Evolutionary conservation across 2,888 invertebrate species (phyloP), one percentile per base, ranked within the genome.

Genomic region (Brachynemurus nebulosus): DNA sequence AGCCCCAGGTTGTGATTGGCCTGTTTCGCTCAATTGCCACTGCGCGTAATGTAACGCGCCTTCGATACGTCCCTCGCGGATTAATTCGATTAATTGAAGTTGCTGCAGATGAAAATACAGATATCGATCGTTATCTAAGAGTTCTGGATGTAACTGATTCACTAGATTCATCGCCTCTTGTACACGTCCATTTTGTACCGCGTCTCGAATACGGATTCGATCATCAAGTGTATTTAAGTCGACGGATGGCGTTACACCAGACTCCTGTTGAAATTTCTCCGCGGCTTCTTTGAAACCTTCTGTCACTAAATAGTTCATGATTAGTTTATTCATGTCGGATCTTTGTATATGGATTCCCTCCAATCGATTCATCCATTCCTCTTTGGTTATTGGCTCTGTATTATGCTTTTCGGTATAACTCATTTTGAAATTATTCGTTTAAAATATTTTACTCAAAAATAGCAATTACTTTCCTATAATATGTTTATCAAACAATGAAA

Each of bases 221-320:
- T 93, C 89, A 56, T 96, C 95, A 47, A 96, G 66, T 0, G 88
- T 86, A 57, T 86, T 86, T 18, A 88, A 63, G 55, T 88, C 85
- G 23, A 86, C 74, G 2, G 77, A 73, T 1, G 86, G 84, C 42
- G 77, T 77, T 2, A 88, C 73, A 0, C 95, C 93, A 5, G 95
- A 91, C 64, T 97, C 97, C 56, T 86, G 77, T 62, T 92, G 86
- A 63, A 97, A 96, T 62, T 93, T 95, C 55, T 96, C 83, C 0
- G 96, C 96, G 3, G 96, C 96, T 63, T 97, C 97, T 66, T 96
- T 89, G 57, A 90, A 91, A 5, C 90, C 91, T 66, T 91, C 90
- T 68, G 92, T 95, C 35, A 96, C 92, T 57, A 97, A 74, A 67
- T 97, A 97, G 68, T 97, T 95, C 95, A 97, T 96, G 53, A 97